Evolutionary conservation across 2,888 invertebrate species (phyloP).

Genomic region (Galeopsomyia nigrocyanea): DNA sequence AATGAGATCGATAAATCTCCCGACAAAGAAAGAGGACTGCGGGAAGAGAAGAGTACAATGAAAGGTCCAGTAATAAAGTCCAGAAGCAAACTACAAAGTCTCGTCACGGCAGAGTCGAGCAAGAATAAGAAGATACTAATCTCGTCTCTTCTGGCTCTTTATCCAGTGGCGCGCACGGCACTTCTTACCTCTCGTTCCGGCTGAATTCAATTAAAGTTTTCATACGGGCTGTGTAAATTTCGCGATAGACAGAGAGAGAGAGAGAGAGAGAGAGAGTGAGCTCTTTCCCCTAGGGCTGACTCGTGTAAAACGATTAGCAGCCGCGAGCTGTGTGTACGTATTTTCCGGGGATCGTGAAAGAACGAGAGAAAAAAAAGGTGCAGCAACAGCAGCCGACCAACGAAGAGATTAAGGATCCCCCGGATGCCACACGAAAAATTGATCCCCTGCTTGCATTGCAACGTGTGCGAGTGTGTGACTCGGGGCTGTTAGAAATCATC

Average conservation of each 20-base stretch:
- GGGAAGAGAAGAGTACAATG: no score
- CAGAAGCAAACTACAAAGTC: conserved; percentile 37
- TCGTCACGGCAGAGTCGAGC: not conserved
- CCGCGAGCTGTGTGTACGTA: conserved; percentile 52
- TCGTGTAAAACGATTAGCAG: conserved; percentile 57
- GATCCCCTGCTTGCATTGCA: conserved; percentile 17
- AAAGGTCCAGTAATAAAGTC: conserved; percentile 5
- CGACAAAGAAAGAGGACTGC: no score
- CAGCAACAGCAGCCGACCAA: conserved; percentile 18
- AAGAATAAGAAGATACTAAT: conserved; percentile 40
- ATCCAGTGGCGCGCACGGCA: not conserved
- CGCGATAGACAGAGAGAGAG: no score
- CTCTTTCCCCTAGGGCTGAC: conserved; percentile 53
- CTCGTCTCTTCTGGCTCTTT: conserved; percentile 38
- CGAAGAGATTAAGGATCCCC: conserved; percentile 34
- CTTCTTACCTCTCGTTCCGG: conserved; percentile 7
- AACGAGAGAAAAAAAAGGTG: not conserved
- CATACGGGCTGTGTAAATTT: conserved; percentile 70
- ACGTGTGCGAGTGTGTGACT: not conserved
- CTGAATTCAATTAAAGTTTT: conserved; percentile 69
- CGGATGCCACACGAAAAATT: conserved; percentile 15
- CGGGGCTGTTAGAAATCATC: conserved; percentile 12
- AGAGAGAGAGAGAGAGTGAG: no score
- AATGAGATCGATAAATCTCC: no score
- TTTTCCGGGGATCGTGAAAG: conserved; percentile 20